Evolutionary conservation across 1,140 invertebrate genomes (phyloP).

Genomic region (Phocides pigmalion): DNA sequence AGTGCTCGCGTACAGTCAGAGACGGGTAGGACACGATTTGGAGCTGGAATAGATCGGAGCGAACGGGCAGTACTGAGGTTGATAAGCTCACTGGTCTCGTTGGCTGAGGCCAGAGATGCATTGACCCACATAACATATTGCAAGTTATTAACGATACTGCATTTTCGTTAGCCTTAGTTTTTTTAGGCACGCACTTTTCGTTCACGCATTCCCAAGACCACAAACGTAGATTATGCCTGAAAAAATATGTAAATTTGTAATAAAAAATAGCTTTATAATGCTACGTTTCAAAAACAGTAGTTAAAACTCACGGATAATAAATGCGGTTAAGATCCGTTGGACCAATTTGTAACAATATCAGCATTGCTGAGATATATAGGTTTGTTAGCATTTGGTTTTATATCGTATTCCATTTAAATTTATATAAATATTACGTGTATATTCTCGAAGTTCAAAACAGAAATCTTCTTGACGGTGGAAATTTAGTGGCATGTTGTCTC

Average conservation of each 20-base stretch:
- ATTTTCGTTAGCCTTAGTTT: slow-evolving; percentile 41
- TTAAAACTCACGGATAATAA: not conserved
- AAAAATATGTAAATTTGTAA: not conserved
- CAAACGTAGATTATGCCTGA: slow-evolving; percentile 46
- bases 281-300: no score
- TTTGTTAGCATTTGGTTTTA: not conserved
- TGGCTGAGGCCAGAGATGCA: slow-evolving; percentile 84
- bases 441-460: not conserved
- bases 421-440: not conserved
- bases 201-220: slow-evolving; percentile 74
- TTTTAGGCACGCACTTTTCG: slow-evolving; percentile 62
- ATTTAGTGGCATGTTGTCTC: no score
- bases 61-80: slow-evolving; percentile 73
- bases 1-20: slow-evolving; percentile 41
- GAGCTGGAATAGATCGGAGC: slow-evolving; percentile 55
- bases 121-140: slow-evolving; percentile 83
- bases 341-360: not conserved
- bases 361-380: not conserved
- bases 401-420: not conserved
- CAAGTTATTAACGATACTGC: slow-evolving; percentile 80
- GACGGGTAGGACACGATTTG: slow-evolving; percentile 45
- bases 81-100: slow-evolving; percentile 80
- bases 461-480: no score
- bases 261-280: not conserved
- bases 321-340: not conserved